Conservation (phyloP, 2,797 vertebrate species). For the Anguilla anguilla region DNA sequence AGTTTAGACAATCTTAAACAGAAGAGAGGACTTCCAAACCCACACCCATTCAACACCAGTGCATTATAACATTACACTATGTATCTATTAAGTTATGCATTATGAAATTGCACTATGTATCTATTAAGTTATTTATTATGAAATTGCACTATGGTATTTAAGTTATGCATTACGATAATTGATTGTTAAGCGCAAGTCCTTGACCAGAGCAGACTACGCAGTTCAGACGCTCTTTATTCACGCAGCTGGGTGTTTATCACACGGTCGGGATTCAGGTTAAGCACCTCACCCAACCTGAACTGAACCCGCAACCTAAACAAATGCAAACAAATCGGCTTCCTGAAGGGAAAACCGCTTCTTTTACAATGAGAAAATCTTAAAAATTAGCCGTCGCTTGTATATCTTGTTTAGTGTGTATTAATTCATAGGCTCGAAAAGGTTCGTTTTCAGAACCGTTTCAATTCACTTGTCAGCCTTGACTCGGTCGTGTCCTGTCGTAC, state of each 20-base stretch:
- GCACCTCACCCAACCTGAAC: background rate
- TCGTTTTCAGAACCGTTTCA: background rate
- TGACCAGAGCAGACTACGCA: background rate
- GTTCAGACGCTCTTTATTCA: background rate
- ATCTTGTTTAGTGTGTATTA: background rate
- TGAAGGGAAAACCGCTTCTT: background rate
- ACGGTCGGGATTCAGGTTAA: background rate
- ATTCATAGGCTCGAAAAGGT: background rate
- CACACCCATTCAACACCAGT: too few species aligned
- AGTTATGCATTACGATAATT: background rate
- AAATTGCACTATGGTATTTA: background rate
- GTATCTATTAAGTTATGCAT: background rate
- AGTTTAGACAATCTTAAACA: too few species aligned
- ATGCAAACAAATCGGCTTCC: background rate
- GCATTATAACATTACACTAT: background rate
- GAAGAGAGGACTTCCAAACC: too few species aligned
- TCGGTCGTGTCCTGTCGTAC: too few species aligned
- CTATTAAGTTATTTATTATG: background rate
- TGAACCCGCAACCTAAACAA: background rate
- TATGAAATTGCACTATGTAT: background rate
- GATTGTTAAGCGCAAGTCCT: background rate
- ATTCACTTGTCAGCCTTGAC: background rate
- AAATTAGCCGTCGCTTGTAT: background rate
- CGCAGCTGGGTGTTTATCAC: background rate
- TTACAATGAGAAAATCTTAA: background rate